Conservation (phyloP, 1,140 invertebrate species). For the Drosophila varians region DNA sequence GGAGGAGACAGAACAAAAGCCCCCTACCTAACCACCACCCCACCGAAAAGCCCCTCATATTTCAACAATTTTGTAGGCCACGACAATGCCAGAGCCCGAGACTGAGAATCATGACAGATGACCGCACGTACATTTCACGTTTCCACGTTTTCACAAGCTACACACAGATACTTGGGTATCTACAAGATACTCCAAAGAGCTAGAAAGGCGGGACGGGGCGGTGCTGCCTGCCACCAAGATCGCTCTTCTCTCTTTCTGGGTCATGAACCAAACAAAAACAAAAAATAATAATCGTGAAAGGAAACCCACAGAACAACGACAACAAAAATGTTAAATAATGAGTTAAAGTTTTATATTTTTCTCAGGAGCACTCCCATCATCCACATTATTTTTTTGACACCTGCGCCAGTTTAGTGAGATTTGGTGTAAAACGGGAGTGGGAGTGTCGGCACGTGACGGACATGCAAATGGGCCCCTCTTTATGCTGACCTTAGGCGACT, state of each 20-base stretch:
- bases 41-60: neutral
- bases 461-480: conserved; percentile 43
- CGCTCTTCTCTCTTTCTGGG: conserved; percentile 57
- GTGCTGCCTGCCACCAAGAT: conserved; percentile 29
- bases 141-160: conserved; percentile 45
- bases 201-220: neutral
- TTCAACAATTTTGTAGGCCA: conserved; percentile 53
- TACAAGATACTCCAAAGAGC: conserved; percentile 4
- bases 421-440: conserved; percentile 16
- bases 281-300: neutral
- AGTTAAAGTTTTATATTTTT: conserved; percentile 55
- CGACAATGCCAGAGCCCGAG: neutral
- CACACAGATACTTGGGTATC: conserved; percentile 22
- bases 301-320: neutral
- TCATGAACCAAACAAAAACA: conserved; percentile 65
- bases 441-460: conserved; percentile 48
- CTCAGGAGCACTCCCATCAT: conserved; percentile 12
- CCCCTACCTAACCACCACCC: too few relatives aligned
- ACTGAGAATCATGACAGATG: conserved; percentile 75
- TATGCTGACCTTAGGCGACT: neutral
- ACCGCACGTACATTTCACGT: conserved; percentile 73
- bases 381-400: conserved; percentile 16
- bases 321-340: conserved; percentile 72
- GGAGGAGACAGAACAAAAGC: neutral
- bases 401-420: conserved; percentile 26